Base-by-base conservation (phyloP, 1,140 invertebrate genomes). In the Sycophila sp. region DNA sequence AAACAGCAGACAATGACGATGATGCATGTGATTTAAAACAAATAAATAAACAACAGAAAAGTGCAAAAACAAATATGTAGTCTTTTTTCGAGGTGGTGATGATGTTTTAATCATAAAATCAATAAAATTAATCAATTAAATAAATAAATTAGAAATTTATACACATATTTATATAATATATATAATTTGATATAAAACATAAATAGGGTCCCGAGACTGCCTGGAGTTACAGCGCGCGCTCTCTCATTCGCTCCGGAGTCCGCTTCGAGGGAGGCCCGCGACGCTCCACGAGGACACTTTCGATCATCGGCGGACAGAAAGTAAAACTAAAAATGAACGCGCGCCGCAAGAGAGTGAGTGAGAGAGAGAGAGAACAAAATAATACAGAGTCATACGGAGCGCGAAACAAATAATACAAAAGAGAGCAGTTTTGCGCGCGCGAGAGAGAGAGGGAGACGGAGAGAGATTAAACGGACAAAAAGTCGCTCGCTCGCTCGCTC, bases 91-190 rank as follows among this genome's bases (percentile, higher is more conserved):
- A 81, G 78, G 76, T 82, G 81, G 74, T 78, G 80, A 80, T 83
- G 80, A 79, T 73, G 76, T 84, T 84, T n/a, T 85, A 84, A 85
- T 84, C 78, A 74, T 84, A 82, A 71, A 84, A 84, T 84, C 80
- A 85, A 85, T 85, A 85, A 85, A 85, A 84, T 85, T 84, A 84
- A 83, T 84, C 77, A 85, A 83, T 84, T 85, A 85, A 85, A 85
- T 85, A 85, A 85, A 85, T 85, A 85, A 85, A 85, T 85, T 85
- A 85, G 82, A 83, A 84, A 83, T 85, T 83, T 79, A 80, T 81
- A 81, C 74, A 81, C 75, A 81, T 81, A 80, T 78, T 80, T 79
- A 80, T 80, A 81, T 77, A 76, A 73, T 75, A 77, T 73, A 73
- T 67, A 79, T 77, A 74, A 80, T 80, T 82, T 81, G 77, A 84